Evolutionary conservation across 2,797 vertebrate species (phyloP), one percentile per base, ranked within the genome.

Genomic region (Liparis tanakae): DNA sequence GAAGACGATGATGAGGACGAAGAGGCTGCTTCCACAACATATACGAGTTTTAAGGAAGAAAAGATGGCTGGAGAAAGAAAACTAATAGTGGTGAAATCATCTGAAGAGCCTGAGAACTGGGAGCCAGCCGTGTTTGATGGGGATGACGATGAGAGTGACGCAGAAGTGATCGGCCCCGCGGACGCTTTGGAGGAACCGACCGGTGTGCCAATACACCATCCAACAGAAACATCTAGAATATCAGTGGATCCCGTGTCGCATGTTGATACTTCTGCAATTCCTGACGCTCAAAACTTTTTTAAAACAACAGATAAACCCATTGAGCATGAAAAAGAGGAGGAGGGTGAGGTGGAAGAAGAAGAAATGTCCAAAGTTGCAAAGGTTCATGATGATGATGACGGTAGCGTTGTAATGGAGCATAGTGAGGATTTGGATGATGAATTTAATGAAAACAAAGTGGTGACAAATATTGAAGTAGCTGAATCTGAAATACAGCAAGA

Each of bases 1-100:
- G 80, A 93, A 1, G 85, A 87, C 0, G 81, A 88, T 0, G 85
- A 83, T 1, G 74, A 80, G 0, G 76, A 78, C 0, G 53, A 55
- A 55, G 53, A 15, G 33, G 13, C 25, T 17, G 53, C 12, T 55
- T 7, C 53, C 3, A 55, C 22, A 33, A 15, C 25, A 3, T 7
- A 14, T 30, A 25, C 0, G 53, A 55, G 25, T 33, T 15, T 17
- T 15, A 14, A 33, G 53, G 53, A 70, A 58, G 10, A 58, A 20
- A n/a, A 67, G 56, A 36, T 71, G 44, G 53, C 76, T 0, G 1
- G 36, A n/a, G 46, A 78, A 63, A 36, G 81, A 66, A 48, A 85
- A 67, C 41, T 60, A 3, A 17, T 70, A 57, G 39, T 25, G 7
- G 33, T 60, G 46, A 74, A 88, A 72, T 43, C 54, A 44, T 69